These are phyloP conservation scores for Poicephalus gulielmi DNA, from an alignment of 2,113 vertebrate species.

Conservation along the genomic window DNA sequence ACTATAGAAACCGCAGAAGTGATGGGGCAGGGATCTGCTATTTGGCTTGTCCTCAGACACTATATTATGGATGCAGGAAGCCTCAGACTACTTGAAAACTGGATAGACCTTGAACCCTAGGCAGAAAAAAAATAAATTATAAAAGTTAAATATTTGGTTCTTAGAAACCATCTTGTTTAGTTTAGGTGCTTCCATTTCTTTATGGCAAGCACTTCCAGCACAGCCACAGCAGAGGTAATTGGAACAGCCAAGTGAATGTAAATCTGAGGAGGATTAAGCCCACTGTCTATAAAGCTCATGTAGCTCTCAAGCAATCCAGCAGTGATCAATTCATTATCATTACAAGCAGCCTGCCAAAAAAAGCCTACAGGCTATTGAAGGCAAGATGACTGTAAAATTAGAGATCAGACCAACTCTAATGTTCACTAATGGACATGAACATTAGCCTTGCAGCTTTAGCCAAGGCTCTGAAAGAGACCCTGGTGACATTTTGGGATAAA, in stretches of 20 bases:
- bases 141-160: neutral
- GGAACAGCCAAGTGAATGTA: neutral
- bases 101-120: neutral
- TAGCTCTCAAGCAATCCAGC: neutral
- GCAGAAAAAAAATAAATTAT: neutral
- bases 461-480: neutral
- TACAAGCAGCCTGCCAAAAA: neutral
- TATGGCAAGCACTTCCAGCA: neutral
- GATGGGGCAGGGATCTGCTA: neutral
- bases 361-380: conserved; percentile 4
- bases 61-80: neutral
- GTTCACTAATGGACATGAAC: neutral
- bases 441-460: neutral
- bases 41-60: neutral
- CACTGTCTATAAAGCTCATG: neutral
- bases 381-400: conserved; percentile 13
- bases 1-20: neutral
- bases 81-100: neutral
- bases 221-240: neutral
- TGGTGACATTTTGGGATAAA: neutral
- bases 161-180: neutral
- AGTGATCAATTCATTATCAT: conserved; percentile 31
- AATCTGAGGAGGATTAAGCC: neutral
- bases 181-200: neutral
- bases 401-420: neutral